Percentiles rank a stretch among this genome's conserved stretches.
Evolutionary conservation across 2,888 invertebrate species (phyloP).

Genomic region (Euspilapteryx auroguttella): DNA sequence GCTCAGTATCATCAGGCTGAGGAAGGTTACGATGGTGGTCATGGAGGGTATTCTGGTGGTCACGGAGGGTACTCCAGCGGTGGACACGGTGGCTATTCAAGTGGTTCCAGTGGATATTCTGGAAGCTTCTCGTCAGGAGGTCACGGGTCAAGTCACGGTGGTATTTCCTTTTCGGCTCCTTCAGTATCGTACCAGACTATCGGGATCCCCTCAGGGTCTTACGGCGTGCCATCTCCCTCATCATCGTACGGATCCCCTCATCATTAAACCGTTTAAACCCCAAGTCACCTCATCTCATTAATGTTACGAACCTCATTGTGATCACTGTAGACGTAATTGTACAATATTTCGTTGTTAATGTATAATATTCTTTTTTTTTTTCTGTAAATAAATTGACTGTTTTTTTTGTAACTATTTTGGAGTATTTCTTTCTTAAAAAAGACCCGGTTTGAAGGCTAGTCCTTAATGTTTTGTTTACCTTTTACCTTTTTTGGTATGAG

Average conservation of each 20-base stretch:
- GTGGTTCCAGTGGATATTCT: conserved; percentile 20
- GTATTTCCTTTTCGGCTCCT: conserved; percentile 20
- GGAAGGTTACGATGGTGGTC: conserved; percentile 45
- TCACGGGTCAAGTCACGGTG: conserved; percentile 7
- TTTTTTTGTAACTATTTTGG: conserved; percentile 22
- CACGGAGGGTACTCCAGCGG: conserved; percentile 17
- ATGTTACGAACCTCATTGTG: conserved; percentile 45
- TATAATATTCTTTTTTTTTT: conserved; percentile 34
- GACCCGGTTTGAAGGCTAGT: no score
- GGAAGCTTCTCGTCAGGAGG: conserved; percentile 12
- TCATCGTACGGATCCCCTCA: conserved; percentile 48
- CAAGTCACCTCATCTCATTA: conserved; percentile 45
- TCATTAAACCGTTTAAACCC: conserved; percentile 24
- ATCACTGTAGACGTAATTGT: conserved; percentile 47
- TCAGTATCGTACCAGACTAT: conserved; percentile 33
- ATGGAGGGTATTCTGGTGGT: conserved; percentile 27
- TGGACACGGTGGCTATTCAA: conserved; percentile 15
- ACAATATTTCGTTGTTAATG: conserved; percentile 42
- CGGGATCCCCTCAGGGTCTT: conserved; percentile 45
- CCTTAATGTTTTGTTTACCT: no score
- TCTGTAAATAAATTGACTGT: conserved; percentile 56
- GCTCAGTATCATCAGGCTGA: conserved; percentile 81
- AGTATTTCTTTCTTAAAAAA: no score
- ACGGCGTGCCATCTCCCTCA: conserved; percentile 43
- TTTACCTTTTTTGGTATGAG: no score